phyloP scores from a whole-genome alignment of 23 tunicate species.

The Phallusia fumigata region DNA sequence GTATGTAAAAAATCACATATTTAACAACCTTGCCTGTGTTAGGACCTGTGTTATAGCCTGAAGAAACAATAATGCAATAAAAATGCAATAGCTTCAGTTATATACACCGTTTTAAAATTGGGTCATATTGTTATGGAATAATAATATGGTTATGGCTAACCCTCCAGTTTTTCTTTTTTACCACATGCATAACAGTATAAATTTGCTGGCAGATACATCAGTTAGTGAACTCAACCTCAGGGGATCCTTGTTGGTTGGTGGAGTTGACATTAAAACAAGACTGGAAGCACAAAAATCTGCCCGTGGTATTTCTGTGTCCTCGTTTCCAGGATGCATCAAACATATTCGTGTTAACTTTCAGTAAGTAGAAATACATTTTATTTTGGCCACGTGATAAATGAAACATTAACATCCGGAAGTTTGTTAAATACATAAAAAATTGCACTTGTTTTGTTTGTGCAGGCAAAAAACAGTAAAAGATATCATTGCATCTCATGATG shows the following conservation, averaged over 20 bases:
- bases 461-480: slow-evolving; percentile 47
- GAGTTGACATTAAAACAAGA: slow-evolving; percentile 32
- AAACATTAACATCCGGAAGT: background rate
- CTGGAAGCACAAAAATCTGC: background rate
- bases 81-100: too few relatives aligned
- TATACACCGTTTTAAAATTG: too few relatives aligned
- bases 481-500: slow-evolving; percentile 44
- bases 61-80: too few relatives aligned
- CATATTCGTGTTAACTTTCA: slow-evolving; percentile 49
- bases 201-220: background rate
- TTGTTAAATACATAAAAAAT: background rate
- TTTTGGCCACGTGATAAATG: too few relatives aligned
- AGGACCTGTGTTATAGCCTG: too few relatives aligned
- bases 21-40: too few relatives aligned
- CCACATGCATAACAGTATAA: too few relatives aligned
- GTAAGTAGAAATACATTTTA: slow-evolving; percentile 17
- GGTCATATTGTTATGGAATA: background rate
- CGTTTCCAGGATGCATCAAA: slow-evolving; percentile 88
- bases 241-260: slow-evolving; percentile 66
- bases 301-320: slow-evolving; percentile 24
- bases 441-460: background rate
- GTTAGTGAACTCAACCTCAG: slow-evolving; percentile 26
- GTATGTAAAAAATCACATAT: too few relatives aligned
- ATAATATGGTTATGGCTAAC: background rate
- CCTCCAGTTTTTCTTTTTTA: background rate